Percentiles rank a stretch among this genome's conserved stretches.
phyloP scores from a whole-genome alignment of 2,888 invertebrate genomes.

The Pycnomerus fuliginosus region DNA sequence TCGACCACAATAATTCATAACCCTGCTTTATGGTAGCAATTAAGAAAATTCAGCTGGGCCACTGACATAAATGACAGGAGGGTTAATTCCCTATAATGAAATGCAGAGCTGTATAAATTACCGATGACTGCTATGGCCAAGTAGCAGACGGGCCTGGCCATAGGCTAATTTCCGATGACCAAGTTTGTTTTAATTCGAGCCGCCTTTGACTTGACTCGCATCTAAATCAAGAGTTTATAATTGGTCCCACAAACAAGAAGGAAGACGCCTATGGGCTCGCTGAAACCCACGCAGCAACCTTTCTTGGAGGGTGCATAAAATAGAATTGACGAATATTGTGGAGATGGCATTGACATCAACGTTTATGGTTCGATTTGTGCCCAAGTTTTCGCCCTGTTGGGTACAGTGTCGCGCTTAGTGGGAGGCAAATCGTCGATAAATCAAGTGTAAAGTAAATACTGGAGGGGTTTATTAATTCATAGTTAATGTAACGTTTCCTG shows the following conservation, averaged over 20 bases:
- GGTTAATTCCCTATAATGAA: slow-evolving; percentile 42
- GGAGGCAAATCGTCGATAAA: slow-evolving; percentile 25
- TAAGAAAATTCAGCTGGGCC: slow-evolving; percentile 29
- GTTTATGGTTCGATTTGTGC: too few relatives aligned
- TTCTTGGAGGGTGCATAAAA: too few relatives aligned
- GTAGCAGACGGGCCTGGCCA: slow-evolving; percentile 42
- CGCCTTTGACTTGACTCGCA: slow-evolving; percentile 31
- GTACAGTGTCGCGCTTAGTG: slow-evolving; percentile 12
- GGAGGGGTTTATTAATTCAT: slow-evolving; percentile 28
- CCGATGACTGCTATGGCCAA: slow-evolving; percentile 34
- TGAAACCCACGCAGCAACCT: too few relatives aligned
- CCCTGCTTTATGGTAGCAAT: too few relatives aligned
- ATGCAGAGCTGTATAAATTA: slow-evolving; percentile 42
- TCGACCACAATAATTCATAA: too few relatives aligned
- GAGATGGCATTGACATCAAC: too few relatives aligned
- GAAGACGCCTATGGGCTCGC: too few relatives aligned
- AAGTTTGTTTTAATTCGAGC: slow-evolving; percentile 31
- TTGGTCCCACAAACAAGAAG: too few relatives aligned
- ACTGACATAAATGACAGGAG: slow-evolving; percentile 36
- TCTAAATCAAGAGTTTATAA: too few relatives aligned
- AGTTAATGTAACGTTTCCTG: slow-evolving; percentile 32
- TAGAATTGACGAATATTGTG: too few relatives aligned
- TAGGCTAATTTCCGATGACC: slow-evolving; percentile 34
- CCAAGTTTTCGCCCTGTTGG: slow-evolving; percentile 20
- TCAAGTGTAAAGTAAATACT: slow-evolving; percentile 29